Conservation (phyloP, 2,113 vertebrate genomes). For the Hippocampus barbouri region DNA sequence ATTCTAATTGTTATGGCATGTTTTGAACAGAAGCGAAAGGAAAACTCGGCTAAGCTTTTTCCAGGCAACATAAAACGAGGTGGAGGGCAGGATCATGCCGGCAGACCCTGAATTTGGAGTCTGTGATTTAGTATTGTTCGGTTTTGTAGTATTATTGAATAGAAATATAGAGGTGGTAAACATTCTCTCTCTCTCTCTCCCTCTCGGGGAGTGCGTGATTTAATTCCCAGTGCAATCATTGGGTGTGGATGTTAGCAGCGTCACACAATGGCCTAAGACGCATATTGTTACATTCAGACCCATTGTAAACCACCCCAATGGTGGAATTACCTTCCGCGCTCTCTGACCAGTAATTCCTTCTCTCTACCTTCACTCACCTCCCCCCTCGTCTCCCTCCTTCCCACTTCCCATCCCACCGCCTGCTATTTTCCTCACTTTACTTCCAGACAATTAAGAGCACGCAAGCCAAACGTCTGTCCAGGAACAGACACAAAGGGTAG, state of each 20-base stretch:
- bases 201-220: conserved; percentile 35
- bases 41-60: no score
- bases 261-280: conserved; percentile 63
- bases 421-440: conserved; percentile 27
- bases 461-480: conserved; percentile 11
- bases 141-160: conserved; percentile 4
- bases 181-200: conserved; percentile 30
- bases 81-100: no score
- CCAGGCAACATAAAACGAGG: no score
- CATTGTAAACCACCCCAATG: conserved; percentile 21
- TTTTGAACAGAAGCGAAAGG: no score
- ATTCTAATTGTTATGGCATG: no score
- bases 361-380: conserved; percentile 33
- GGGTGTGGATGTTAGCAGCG: conserved; percentile 49
- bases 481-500: not conserved
- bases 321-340: conserved; percentile 68
- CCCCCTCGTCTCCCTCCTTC: conserved; percentile 1
- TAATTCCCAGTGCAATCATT: conserved; percentile 50
- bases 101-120: no score
- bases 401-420: conserved; percentile 11
- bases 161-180: conserved; percentile 27
- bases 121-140: no score
- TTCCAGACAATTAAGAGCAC: conserved; percentile 31
- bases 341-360: conserved; percentile 48
- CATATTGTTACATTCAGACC: conserved; percentile 54